These are phyloP conservation scores for Kuschelorhynchus macadamiae DNA, from an alignment of 2,888 invertebrate species.

Conservation along the genomic window DNA sequence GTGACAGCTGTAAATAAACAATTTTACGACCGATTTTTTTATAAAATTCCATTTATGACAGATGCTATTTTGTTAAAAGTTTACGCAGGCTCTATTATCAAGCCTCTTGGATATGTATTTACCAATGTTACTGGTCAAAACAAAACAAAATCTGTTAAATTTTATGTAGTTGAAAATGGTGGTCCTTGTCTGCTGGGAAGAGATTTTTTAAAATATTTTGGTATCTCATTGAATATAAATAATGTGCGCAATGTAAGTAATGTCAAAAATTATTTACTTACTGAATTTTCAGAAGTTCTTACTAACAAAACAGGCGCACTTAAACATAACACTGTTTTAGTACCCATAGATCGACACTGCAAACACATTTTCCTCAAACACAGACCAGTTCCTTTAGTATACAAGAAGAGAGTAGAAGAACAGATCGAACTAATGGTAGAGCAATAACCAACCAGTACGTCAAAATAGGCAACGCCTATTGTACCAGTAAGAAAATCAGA, in stretches of 20 bases:
- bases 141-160: constrained; percentile 1
- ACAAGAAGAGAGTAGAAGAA: background rate
- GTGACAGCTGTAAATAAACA: too few relatives aligned
- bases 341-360: background rate
- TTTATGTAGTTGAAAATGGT: background rate
- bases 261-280: background rate
- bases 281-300: background rate
- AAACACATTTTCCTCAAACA: background rate
- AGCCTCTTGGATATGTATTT: background rate
- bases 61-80: background rate
- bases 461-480: background rate
- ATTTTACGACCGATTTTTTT: too few relatives aligned
- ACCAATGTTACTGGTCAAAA: background rate
- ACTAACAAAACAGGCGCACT: background rate
- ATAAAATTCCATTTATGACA: too few relatives aligned
- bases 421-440: background rate
- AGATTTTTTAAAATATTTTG: background rate
- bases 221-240: background rate
- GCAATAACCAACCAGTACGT: background rate
- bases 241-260: background rate
- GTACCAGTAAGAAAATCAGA: background rate
- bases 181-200: too few relatives aligned
- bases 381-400: background rate
- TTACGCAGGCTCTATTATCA: background rate
- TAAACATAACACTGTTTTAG: background rate